Conservation (phyloP, 1,140 invertebrate species). For the Spodoptera litura region DNA sequence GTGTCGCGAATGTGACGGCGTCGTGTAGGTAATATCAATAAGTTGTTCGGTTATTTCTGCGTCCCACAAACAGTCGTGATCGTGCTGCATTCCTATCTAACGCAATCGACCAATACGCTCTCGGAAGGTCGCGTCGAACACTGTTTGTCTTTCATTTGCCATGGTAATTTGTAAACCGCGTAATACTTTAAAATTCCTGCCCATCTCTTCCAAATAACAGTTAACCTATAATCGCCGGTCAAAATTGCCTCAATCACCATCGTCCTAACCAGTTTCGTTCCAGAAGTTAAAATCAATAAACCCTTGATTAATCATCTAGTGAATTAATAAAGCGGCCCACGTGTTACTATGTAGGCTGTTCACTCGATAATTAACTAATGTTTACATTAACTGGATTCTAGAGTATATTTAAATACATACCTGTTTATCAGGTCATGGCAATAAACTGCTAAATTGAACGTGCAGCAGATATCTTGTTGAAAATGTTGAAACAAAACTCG, state of each 20-base stretch:
- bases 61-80: slow-evolving; percentile 71
- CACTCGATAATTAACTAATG: slow-evolving; percentile 41
- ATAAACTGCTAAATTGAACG: slow-evolving; percentile 37
- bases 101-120: slow-evolving; percentile 65
- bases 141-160: slow-evolving; percentile 50
- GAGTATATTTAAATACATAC: slow-evolving; percentile 38
- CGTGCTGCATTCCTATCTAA: slow-evolving; percentile 69
- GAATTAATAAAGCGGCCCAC: slow-evolving; percentile 25
- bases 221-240: background rate
- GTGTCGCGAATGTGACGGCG: slow-evolving; percentile 36
- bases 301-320: slow-evolving; percentile 47
- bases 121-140: slow-evolving; percentile 62
- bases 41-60: slow-evolving; percentile 56
- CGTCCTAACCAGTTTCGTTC: background rate
- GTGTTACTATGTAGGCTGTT: slow-evolving; percentile 18
- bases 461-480: slow-evolving; percentile 8
- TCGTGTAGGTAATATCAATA: slow-evolving; percentile 48
- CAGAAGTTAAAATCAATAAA: slow-evolving; percentile 41
- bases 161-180: slow-evolving; percentile 36
- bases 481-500: slow-evolving; percentile 8
- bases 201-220: slow-evolving; percentile 7
- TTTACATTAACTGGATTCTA: slow-evolving; percentile 45
- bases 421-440: slow-evolving; percentile 45
- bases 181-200: background rate
- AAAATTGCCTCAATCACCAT: slow-evolving; percentile 1